phyloP scores from a whole-genome alignment of 2,888 invertebrate genomes.

The Pachymerium ferrugineum region DNA sequence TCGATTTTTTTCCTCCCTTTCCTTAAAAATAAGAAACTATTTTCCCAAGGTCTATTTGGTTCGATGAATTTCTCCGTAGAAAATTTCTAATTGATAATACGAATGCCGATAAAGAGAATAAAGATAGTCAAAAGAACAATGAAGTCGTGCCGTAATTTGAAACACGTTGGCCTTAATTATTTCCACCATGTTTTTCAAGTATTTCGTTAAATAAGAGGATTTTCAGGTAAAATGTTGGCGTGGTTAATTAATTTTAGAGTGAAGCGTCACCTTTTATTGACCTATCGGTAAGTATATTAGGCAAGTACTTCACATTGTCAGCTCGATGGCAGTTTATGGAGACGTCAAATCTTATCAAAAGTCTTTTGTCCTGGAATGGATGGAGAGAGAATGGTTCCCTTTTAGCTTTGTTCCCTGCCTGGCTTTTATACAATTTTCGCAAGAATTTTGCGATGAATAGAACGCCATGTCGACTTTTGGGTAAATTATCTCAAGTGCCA shows the following conservation, averaged over 20 bases:
- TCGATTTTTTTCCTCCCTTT: too few relatives aligned
- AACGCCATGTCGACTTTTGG: neutral
- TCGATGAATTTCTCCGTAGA: too few relatives aligned
- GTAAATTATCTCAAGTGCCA: neutral
- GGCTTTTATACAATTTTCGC: slow-evolving; percentile 3
- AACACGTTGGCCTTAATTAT: too few relatives aligned
- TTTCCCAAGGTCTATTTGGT: too few relatives aligned
- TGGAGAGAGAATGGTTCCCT: slow-evolving; percentile 1
- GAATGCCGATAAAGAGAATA: too few relatives aligned
- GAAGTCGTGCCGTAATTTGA: too few relatives aligned
- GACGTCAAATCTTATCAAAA: slow-evolving; percentile 13
- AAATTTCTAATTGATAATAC: too few relatives aligned
- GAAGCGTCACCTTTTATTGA: neutral
- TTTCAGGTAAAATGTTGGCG: too few relatives aligned
- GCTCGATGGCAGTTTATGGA: neutral
- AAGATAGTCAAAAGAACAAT: too few relatives aligned
- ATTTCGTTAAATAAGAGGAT: too few relatives aligned
- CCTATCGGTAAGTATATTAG: neutral
- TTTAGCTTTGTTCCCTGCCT: neutral
- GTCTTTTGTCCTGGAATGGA: neutral
- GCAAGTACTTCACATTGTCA: neutral
- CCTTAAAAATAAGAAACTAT: too few relatives aligned
- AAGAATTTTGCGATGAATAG: neutral
- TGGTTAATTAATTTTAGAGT: neutral
- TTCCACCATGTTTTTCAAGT: too few relatives aligned